Evolutionary conservation across 37 sponge, comb jelly and placozoan genomes (phyloP).

Genomic region (Trichoplax adhaerens): DNA sequence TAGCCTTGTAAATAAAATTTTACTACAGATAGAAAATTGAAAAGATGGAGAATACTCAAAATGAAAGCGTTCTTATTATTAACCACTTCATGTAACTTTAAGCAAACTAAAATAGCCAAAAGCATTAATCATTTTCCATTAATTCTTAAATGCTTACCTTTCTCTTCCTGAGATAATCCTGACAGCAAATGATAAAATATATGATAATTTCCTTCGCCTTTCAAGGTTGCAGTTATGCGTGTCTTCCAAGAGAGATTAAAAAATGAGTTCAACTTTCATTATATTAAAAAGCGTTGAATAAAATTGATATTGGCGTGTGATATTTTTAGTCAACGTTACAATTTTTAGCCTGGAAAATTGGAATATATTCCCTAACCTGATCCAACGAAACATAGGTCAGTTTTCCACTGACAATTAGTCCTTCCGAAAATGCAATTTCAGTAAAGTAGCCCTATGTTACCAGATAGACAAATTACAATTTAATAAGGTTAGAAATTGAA

Average conservation of each 20-base stretch:
- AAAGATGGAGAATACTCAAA: background rate
- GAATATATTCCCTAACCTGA: no score
- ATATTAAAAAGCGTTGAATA: no score
- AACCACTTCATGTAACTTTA: background rate
- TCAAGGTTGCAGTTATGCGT: slow-evolving; percentile 29
- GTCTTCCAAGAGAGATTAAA: slow-evolving; percentile 12
- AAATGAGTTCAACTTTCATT: no score
- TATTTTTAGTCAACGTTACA: no score
- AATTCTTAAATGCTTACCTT: slow-evolving; percentile 24
- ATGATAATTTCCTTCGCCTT: slow-evolving; percentile 50
- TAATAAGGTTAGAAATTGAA: no score
- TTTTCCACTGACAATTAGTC: no score
- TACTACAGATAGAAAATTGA: slow-evolving; percentile 10
- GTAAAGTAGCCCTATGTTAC: no score
- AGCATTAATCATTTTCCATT: background rate
- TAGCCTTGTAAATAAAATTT: slow-evolving; percentile 35
- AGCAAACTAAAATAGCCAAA: background rate
- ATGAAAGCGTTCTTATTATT: slow-evolving; percentile 5
- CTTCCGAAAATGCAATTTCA: no score
- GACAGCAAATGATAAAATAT: slow-evolving; percentile 77
- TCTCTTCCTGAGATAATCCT: slow-evolving; percentile 59
- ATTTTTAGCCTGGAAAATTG: no score
- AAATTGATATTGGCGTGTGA: no score
- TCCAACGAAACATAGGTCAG: no score
- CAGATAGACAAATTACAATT: no score